phyloP scores from a whole-genome alignment of 2,888 invertebrate species.

The Dryobota labecula region DNA sequence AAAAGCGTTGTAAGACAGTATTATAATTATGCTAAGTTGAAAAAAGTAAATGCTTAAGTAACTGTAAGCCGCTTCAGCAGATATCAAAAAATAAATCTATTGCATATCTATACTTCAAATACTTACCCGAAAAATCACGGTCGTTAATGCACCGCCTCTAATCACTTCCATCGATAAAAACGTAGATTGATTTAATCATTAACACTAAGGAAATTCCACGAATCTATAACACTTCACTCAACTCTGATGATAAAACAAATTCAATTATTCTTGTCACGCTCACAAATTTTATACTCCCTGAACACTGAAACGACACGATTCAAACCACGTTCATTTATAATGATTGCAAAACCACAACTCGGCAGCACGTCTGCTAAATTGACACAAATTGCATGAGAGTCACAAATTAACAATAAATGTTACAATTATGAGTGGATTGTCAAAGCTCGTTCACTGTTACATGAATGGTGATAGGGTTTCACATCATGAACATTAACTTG shows the following conservation, averaged over 20 bases:
- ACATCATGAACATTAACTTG: conserved; percentile 63
- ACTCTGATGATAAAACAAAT: conserved; percentile 65
- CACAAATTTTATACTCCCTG: conserved; percentile 74
- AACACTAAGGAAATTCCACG: conserved; percentile 88
- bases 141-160: conserved; percentile 88
- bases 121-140: conserved; percentile 86
- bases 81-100: conserved; percentile 81
- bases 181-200: conserved; percentile 83
- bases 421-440: conserved; percentile 64
- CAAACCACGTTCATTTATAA: conserved; percentile 74
- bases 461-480: conserved; percentile 61
- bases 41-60: conserved; percentile 53
- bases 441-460: conserved; percentile 67
- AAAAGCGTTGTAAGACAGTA: conserved; percentile 51
- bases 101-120: conserved; percentile 84
- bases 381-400: conserved; percentile 86
- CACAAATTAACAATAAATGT: conserved; percentile 76
- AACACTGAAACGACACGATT: conserved; percentile 77
- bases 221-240: conserved; percentile 81
- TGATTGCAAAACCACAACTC: conserved; percentile 76
- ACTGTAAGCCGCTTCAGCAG: conserved; percentile 72
- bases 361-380: conserved; percentile 80
- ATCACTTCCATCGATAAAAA: conserved; percentile 83
- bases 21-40: conserved; percentile 49
- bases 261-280: conserved; percentile 73